Percentiles rank a stretch among this genome's conserved stretches.
phyloP scores from a whole-genome alignment of 2,113 vertebrate species.

The Monopterus albus region DNA sequence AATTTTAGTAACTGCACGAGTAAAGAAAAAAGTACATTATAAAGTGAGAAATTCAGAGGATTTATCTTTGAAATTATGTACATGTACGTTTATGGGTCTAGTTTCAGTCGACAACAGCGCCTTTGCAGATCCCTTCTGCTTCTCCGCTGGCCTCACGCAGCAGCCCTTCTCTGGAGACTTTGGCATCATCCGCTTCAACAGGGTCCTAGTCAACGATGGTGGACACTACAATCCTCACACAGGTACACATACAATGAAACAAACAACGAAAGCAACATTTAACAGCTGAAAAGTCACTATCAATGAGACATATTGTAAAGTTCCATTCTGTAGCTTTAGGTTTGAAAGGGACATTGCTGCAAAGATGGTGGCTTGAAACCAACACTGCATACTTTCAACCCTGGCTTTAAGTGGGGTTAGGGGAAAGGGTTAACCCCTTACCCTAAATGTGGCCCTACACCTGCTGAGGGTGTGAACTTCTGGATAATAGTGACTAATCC shows the following conservation, averaged over 20 bases:
- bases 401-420: too few relatives aligned
- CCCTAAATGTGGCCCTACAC: too few relatives aligned
- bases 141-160: conserved; percentile 91
- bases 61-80: neutral
- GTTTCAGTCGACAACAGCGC: conserved; percentile 50
- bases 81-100: conserved; percentile 2
- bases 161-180: conserved; percentile 82
- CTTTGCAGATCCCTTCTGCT: conserved; percentile 84
- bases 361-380: too few relatives aligned
- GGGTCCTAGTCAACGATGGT: conserved; percentile 94
- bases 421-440: too few relatives aligned
- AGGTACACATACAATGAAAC: conserved; percentile 71
- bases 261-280: too few relatives aligned
- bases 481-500: too few relatives aligned
- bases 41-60: neutral
- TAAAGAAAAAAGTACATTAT: neutral
- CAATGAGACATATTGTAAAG: too few relatives aligned
- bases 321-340: too few relatives aligned
- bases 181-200: conserved; percentile 91
- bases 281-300: too few relatives aligned
- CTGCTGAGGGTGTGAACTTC: too few relatives aligned
- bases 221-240: conserved; percentile 90
- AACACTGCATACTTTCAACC: too few relatives aligned
- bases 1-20: neutral
- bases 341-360: too few relatives aligned